These are phyloP conservation scores for Capreolus pygargus DNA, from an alignment of 2,113 vertebrate species.

Conservation along the genomic window DNA sequence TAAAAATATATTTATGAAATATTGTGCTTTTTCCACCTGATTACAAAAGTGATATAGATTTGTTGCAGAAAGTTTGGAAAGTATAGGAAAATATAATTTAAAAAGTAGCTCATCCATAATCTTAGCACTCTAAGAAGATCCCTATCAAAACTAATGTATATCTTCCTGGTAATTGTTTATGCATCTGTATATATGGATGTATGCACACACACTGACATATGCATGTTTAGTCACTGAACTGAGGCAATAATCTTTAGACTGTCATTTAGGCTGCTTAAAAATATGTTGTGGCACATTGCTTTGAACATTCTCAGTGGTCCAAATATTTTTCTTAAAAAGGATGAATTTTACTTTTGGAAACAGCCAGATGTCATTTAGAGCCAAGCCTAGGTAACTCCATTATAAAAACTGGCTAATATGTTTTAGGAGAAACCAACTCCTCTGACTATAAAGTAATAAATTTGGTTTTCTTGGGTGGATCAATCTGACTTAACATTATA, in stretches of 20 bases:
- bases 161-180: not conserved
- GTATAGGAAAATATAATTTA: conserved; percentile 1
- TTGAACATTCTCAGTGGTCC: not conserved
- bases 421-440: conserved; percentile 27
- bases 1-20: conserved; percentile 49
- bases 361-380: not conserved
- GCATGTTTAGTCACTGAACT: not conserved
- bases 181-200: not conserved
- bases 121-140: not conserved
- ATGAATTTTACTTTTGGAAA: conserved; percentile 24
- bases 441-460: not conserved
- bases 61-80: conserved; percentile 34
- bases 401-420: not conserved
- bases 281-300: not conserved
- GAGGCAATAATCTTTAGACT: not conserved
- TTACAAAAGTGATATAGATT: not conserved
- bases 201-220: not conserved
- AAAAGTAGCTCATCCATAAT: conserved; percentile 7
- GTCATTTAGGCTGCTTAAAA: not conserved
- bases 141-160: not conserved
- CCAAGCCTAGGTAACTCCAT: not conserved
- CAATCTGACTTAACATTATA: conserved; percentile 19
- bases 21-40: not conserved
- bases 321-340: not conserved
- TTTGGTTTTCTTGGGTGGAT: conserved; percentile 27